Percentiles rank a stretch among this genome's conserved stretches.
These are phyloP conservation scores for Thereva unica DNA, from an alignment of 2,888 invertebrate genomes.

Conservation along the genomic window DNA sequence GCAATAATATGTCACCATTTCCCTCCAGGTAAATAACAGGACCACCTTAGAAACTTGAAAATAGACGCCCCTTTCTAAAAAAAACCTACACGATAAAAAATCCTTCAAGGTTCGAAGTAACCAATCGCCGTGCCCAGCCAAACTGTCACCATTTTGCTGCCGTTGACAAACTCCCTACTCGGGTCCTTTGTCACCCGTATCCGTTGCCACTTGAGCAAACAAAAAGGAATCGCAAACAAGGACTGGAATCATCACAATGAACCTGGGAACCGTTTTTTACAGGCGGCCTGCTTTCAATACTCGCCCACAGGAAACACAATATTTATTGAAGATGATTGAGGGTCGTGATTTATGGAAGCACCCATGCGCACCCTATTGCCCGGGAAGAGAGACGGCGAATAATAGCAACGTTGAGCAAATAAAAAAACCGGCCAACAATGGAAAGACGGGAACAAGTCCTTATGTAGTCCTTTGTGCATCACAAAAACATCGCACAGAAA, in stretches of 20 bases:
- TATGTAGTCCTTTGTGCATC: conserved; percentile 31
- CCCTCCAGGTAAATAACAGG: too few relatives aligned
- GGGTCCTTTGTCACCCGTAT: too few relatives aligned
- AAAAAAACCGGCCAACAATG: conserved; percentile 26
- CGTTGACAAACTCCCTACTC: too few relatives aligned
- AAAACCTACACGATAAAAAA: too few relatives aligned
- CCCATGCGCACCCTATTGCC: conserved; percentile 37
- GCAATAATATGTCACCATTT: too few relatives aligned
- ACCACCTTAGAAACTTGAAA: too few relatives aligned
- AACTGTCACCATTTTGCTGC: too few relatives aligned
- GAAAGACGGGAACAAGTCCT: conserved; percentile 37
- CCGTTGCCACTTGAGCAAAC: background rate
- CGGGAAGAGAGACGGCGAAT: conserved; percentile 25
- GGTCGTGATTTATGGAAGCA: conserved; percentile 43
- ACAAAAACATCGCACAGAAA: background rate
- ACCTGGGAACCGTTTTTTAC: conserved; percentile 28
- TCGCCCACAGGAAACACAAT: conserved; percentile 39
- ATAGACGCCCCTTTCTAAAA: too few relatives aligned
- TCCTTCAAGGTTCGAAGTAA: too few relatives aligned
- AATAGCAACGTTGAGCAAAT: conserved; percentile 34
- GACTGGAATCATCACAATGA: conserved; percentile 2
- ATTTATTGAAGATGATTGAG: conserved; percentile 41
- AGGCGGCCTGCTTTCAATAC: conserved; percentile 28
- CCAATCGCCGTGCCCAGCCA: too few relatives aligned
- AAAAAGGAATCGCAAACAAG: background rate